Evolutionary conservation across 2,113 vertebrate genomes (phyloP).

Genomic region (Scomber scombrus): DNA sequence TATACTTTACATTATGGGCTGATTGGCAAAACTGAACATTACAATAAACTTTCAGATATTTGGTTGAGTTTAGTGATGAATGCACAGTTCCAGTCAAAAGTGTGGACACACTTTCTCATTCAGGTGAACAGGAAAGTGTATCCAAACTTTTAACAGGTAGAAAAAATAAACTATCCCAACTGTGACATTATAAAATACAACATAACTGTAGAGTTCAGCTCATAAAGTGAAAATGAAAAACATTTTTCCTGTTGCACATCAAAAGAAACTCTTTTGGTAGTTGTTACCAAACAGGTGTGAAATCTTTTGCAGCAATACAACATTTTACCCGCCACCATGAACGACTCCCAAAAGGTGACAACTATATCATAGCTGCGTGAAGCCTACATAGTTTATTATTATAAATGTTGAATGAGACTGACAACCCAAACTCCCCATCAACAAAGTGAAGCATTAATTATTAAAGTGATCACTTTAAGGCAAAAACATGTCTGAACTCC

Average conservation of each 20-base stretch:
- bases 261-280: slow-evolving; percentile 46
- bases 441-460: slow-evolving; percentile 20
- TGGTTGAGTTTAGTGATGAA: slow-evolving; percentile 25
- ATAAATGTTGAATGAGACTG: background rate
- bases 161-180: background rate
- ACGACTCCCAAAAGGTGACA: background rate
- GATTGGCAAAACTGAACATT: slow-evolving; percentile 27
- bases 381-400: background rate
- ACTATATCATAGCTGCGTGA: background rate
- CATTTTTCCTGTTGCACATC: slow-evolving; percentile 8
- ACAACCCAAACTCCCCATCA: slow-evolving; percentile 22
- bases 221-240: slow-evolving; percentile 11
- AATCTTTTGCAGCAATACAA: slow-evolving; percentile 32
- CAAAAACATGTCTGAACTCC: slow-evolving; percentile 20
- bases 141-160: no score
- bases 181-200: background rate
- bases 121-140: no score
- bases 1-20: background rate
- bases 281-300: slow-evolving; percentile 14
- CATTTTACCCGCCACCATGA: background rate
- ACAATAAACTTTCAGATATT: slow-evolving; percentile 21
- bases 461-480: slow-evolving; percentile 19
- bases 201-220: background rate
- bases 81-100: background rate
- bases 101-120: no score